A percentile compares a stretch with the other conserved stretches of the same genome.
Conservation (phyloP, 2,888 invertebrate species). For the Candidula unifasciata region DNA sequence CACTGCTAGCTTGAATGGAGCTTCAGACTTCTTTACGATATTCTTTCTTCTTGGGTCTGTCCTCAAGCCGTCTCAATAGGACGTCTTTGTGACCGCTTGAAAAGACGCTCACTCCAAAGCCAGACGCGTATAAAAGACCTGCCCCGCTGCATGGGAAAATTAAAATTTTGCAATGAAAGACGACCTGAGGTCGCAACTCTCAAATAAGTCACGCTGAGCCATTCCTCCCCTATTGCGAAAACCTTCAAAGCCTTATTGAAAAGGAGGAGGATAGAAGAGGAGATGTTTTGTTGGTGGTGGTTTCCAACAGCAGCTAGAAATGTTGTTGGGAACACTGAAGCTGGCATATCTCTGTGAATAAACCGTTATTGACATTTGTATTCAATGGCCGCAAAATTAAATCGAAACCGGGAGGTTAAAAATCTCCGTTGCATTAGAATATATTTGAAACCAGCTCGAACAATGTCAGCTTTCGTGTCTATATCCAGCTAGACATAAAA, state of each 20-base stretch:
- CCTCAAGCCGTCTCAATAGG: conserved; percentile 33
- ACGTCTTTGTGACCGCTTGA: conserved; percentile 37
- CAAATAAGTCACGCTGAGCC: conserved; percentile 51
- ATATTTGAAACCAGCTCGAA: background rate
- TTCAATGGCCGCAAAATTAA: conserved; percentile 42
- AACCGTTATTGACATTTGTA: conserved; percentile 45
- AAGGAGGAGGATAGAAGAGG: conserved; percentile 8
- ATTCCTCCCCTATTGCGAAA: conserved; percentile 4
- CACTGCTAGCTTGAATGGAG: background rate
- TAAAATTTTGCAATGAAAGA: conserved; percentile 51
- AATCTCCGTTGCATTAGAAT: background rate
- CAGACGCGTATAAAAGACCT: conserved; percentile 41
- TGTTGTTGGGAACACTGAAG: conserved; percentile 25
- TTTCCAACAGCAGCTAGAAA: conserved; percentile 20
- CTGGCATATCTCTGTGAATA: conserved; percentile 30
- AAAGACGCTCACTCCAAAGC: conserved; percentile 38
- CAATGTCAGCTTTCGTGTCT: too few species aligned
- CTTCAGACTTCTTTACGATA: conserved; percentile 33
- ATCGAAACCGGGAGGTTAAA: conserved; percentile 30
- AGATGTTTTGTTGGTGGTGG: conserved; percentile 48
- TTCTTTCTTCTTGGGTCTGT: conserved; percentile 31
- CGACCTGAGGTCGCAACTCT: conserved; percentile 45
- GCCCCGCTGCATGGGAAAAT: conserved; percentile 52
- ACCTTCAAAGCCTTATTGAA: conserved; percentile 21
- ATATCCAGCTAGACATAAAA: conserved; percentile 2